Base-by-base conservation (phyloP, 64 coral and sea anemone genomes). In the Pocillopora damicornis region DNA sequence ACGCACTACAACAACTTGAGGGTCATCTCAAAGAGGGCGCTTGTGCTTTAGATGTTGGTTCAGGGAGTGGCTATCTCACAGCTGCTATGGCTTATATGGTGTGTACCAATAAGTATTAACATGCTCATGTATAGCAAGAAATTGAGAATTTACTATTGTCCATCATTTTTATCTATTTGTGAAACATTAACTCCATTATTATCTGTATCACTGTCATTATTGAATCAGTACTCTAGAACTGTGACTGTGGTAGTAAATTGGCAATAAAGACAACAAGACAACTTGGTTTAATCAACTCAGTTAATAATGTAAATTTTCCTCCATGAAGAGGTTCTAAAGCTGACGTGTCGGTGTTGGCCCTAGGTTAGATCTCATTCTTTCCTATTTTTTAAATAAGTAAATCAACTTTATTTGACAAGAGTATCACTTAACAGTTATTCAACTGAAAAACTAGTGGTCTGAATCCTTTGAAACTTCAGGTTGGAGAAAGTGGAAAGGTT, bases 61-160 rank as follows among this genome's bases (percentile, higher is more conserved):
- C 86, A 26, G 96, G 96, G 1, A 99, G 96, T 92, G 96, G 96
- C 11, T 99, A 95, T 38, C 93, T 99, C 35, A 92, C 93, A 17
- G 96, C 96, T 61, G 90, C 90, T 64, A 95, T 99, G 93, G 96
- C 96, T 18, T 92, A 95, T 66, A 95, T 99, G 93, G 96, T 96
- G 75, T 63, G 58, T n/a, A 25, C 16, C 5, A 14, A 36, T 13
- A 51, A 42, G 17, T 51, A 51, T 4, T 51, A 7, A 51, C 42
- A 51, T 51, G 42, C 7, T 4, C 42, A 51, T 51, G 42, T 30
- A 30, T 30, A 30, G 30, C 0, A 30, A 30, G 30, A 30, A 30
- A 30, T 30, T 30, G 30, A 30, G 30, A 30, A 30, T 30, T 30
- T 30, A 30, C 30, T 30, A 30, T 30, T 30, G 30, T 30, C 30